Evolutionary conservation across 2,888 invertebrate genomes (phyloP).

Genomic region (Drosophila picticornis): DNA sequence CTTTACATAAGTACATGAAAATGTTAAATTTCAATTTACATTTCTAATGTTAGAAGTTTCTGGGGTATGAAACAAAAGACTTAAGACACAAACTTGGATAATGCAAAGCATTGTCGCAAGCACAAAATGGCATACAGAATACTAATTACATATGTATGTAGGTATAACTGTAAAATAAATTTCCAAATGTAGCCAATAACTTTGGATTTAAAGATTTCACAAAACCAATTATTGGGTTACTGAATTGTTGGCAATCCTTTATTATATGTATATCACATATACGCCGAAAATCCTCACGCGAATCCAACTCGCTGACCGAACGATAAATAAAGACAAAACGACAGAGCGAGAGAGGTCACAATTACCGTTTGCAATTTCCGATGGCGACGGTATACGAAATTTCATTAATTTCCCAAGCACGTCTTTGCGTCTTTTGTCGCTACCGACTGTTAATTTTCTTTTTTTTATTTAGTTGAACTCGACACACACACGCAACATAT

Average conservation of each 20-base stretch:
- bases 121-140: slow-evolving; percentile 23
- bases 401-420: slow-evolving; percentile 73
- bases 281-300: slow-evolving; percentile 19
- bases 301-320: slow-evolving; percentile 21
- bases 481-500: slow-evolving; percentile 20
- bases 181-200: slow-evolving; percentile 15
- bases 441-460: slow-evolving; percentile 58
- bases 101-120: slow-evolving; percentile 1
- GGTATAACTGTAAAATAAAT: slow-evolving; percentile 28
- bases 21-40: neutral
- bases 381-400: slow-evolving; percentile 65
- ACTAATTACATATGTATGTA: slow-evolving; percentile 30
- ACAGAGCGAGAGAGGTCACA: slow-evolving; percentile 43
- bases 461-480: slow-evolving; percentile 42
- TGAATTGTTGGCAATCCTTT: slow-evolving; percentile 22
- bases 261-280: neutral
- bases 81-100: slow-evolving; percentile 65
- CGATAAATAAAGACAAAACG: slow-evolving; percentile 9
- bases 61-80: slow-evolving; percentile 63
- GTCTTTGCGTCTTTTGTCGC: slow-evolving; percentile 41
- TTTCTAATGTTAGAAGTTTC: neutral
- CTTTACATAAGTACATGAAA: neutral
- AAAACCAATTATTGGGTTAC: slow-evolving; percentile 1
- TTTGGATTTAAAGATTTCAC: slow-evolving; percentile 14
- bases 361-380: slow-evolving; percentile 75